Conservation (phyloP, 2,888 invertebrate genomes). For the Tipula confusa region DNA sequence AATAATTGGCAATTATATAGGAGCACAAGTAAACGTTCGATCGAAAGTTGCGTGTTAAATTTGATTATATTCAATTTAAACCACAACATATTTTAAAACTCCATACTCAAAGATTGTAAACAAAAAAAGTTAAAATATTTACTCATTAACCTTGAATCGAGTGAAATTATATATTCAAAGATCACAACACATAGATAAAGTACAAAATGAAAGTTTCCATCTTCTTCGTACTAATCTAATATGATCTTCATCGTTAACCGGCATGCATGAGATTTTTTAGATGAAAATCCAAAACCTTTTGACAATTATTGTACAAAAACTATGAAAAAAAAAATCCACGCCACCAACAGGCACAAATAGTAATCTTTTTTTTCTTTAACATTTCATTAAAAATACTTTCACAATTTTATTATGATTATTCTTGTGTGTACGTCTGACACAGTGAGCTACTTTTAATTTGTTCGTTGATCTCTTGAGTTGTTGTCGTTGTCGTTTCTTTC, state of each 20-base stretch:
- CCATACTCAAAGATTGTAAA: no score
- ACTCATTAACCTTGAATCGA: background rate
- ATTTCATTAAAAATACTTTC: constrained; percentile 28
- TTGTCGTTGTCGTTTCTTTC: constrained; percentile 14
- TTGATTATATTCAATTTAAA: no score
- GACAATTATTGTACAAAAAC: background rate
- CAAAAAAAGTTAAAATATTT: background rate
- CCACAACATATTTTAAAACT: no score
- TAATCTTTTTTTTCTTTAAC: background rate
- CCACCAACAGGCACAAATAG: background rate
- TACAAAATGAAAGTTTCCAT: background rate
- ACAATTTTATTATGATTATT: constrained; percentile 4
- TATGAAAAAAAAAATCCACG: background rate
- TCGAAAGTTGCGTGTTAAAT: no score
- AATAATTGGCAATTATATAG: no score
- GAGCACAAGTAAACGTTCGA: no score
- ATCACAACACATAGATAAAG: background rate
- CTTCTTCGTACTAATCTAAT: background rate
- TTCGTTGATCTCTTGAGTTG: constrained; percentile 29
- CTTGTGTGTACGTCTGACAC: constrained; percentile 25
- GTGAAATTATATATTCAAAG: background rate
- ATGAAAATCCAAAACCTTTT: background rate
- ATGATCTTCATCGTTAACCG: background rate
- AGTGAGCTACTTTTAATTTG: constrained; percentile 29
- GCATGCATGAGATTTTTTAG: background rate